Percentiles rank a stretch among this genome's conserved stretches.
Evolutionary conservation across 2,113 vertebrate genomes (phyloP).

Genomic region (Notarius lentiginosus): DNA sequence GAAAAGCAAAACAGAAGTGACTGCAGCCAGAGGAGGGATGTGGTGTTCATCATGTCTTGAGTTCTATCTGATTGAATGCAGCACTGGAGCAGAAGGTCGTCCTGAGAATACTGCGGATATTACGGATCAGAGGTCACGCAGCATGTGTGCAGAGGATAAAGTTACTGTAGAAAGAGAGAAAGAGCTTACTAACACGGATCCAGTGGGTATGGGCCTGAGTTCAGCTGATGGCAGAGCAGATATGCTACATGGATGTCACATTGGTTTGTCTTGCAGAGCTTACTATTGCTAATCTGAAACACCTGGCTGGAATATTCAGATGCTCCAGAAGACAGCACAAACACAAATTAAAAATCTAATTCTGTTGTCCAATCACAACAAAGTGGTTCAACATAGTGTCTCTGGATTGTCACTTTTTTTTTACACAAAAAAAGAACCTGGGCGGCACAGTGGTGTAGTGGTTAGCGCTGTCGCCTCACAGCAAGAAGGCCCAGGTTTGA

Average conservation of each 20-base stretch:
- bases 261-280: not conserved
- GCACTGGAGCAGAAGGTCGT: slow-evolving; percentile 34
- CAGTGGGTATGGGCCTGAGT: not conserved
- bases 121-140: slow-evolving; percentile 64
- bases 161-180: slow-evolving; percentile 35
- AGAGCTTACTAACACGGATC: not conserved
- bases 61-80: slow-evolving; percentile 68
- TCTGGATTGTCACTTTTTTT: too few relatives aligned
- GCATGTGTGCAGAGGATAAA: slow-evolving; percentile 62
- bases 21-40: slow-evolving; percentile 48
- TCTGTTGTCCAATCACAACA: not conserved
- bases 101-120: slow-evolving; percentile 70
- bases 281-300: not conserved
- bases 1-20: slow-evolving; percentile 55
- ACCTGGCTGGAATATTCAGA: slow-evolving; percentile 9
- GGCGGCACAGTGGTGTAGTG: too few relatives aligned
- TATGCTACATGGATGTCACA: slow-evolving; percentile 5
- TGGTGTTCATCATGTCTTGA: slow-evolving; percentile 51
- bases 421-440: too few relatives aligned
- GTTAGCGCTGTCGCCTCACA: too few relatives aligned
- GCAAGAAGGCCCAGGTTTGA: too few relatives aligned
- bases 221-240: not conserved
- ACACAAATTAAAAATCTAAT: not conserved
- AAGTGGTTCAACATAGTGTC: not conserved
- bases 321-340: not conserved